Evolutionary conservation across 2,797 vertebrate species (phyloP).

Genomic region (Mycteria americana): DNA sequence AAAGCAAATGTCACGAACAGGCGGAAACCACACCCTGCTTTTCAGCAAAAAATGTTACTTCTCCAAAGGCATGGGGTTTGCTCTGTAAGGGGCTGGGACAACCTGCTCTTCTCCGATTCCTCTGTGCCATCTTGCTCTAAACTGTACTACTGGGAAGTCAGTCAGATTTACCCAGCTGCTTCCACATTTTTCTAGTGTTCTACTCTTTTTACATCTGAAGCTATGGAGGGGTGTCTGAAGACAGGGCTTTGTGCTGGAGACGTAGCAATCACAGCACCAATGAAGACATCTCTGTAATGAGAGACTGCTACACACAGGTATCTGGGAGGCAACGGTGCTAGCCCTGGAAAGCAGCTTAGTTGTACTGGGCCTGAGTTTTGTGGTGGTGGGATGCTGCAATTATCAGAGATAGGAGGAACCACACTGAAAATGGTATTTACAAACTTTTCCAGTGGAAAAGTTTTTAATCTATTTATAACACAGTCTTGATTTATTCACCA

Average conservation of each 20-base stretch:
- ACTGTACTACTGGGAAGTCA: background rate
- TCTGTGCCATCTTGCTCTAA: background rate
- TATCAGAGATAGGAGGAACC: background rate
- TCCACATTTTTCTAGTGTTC: background rate
- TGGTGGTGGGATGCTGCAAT: background rate
- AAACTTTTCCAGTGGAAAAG: background rate
- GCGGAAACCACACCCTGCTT: background rate
- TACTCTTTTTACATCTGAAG: background rate
- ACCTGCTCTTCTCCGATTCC: background rate
- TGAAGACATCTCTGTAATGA: background rate
- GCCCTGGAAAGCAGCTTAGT: background rate
- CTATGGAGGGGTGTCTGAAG: background rate
- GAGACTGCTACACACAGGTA: background rate
- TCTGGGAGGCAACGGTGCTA: background rate
- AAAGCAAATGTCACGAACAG: background rate
- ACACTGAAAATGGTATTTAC: background rate
- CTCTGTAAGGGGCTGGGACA: background rate
- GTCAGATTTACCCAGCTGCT: background rate
- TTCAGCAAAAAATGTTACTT: background rate
- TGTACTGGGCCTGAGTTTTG: background rate
- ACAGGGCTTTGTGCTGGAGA: background rate
- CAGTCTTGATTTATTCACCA: background rate
- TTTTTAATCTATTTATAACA: background rate
- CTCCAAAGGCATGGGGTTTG: background rate
- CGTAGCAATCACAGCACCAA: background rate